Conservation (phyloP, 2,888 invertebrate genomes). For the Drosophila paramelanica region DNA sequence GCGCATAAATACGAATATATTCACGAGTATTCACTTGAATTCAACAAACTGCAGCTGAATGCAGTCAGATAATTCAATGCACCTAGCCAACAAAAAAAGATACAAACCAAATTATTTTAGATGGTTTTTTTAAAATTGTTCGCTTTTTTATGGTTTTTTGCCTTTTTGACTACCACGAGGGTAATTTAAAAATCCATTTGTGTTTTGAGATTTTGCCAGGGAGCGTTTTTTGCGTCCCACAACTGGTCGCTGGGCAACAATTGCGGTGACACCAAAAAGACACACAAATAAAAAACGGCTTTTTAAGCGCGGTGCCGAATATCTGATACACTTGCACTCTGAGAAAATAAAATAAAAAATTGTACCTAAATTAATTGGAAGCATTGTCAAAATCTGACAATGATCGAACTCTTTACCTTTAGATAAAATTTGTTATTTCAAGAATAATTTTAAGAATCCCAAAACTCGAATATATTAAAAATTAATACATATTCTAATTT, state of each 20-base stretch:
- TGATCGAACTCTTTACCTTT: no score
- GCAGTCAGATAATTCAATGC: conserved; percentile 63
- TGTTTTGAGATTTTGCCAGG: conserved; percentile 76
- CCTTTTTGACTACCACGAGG: conserved; percentile 58
- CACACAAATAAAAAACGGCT: conserved; percentile 9
- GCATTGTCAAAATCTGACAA: no score
- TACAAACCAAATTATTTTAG: conserved; percentile 28
- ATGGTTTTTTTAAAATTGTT: conserved; percentile 1
- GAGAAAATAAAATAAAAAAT: no score
- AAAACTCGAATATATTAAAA: no score
- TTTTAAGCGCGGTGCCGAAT: background rate
- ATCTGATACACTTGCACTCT: background rate
- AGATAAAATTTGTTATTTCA: no score
- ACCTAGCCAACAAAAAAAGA: conserved; percentile 23
- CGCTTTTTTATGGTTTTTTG: conserved; percentile 1
- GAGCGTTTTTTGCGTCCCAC: conserved; percentile 16
- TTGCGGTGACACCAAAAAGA: conserved; percentile 60
- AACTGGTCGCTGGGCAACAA: conserved; percentile 66
- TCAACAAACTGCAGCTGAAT: conserved; percentile 59
- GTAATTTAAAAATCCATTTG: conserved; percentile 81
- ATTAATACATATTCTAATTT: no score
- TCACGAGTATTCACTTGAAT: conserved; percentile 30
- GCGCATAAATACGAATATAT: conserved; percentile 25
- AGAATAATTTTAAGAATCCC: no score
- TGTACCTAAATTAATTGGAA: no score